These are phyloP conservation scores for Sebastes steindachneri DNA, from an alignment of 2,797 vertebrate genomes.

Conservation along the genomic window DNA sequence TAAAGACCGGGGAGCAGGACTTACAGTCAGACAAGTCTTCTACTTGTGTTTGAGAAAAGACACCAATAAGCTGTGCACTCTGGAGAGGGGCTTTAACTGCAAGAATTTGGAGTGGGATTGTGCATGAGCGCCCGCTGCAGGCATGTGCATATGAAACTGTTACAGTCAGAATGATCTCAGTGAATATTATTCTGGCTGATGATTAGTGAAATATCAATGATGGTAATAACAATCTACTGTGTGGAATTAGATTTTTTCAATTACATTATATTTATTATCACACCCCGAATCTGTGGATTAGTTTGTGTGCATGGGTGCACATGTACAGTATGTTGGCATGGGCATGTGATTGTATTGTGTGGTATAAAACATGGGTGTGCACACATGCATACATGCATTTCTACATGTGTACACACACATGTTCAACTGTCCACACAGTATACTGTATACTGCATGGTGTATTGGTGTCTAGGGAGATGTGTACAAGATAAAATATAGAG, in stretches of 20 bases:
- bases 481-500: not conserved
- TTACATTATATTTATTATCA: not conserved
- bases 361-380: not conserved
- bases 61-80: constrained; percentile 42
- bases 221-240: not conserved
- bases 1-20: constrained; percentile 22
- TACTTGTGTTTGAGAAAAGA: constrained; percentile 37
- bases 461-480: not conserved
- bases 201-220: not conserved
- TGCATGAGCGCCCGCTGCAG: not conserved
- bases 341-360: not conserved
- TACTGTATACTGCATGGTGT: too few relatives aligned
- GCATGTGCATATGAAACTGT: not conserved
- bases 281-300: not conserved
- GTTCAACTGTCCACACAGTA: not conserved
- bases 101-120: not conserved
- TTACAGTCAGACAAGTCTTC: constrained; percentile 2
- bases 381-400: not conserved
- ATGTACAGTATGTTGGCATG: not conserved
- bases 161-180: not conserved
- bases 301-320: not conserved
- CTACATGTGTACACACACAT: not conserved
- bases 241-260: not conserved
- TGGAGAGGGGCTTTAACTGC: constrained; percentile 5
- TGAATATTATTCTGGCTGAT: not conserved